A percentile compares a stretch with the other conserved stretches of the same genome.
These are phyloP conservation scores for Drosophila kepulauana DNA, from an alignment of 1,140 invertebrate species.

Conservation along the genomic window DNA sequence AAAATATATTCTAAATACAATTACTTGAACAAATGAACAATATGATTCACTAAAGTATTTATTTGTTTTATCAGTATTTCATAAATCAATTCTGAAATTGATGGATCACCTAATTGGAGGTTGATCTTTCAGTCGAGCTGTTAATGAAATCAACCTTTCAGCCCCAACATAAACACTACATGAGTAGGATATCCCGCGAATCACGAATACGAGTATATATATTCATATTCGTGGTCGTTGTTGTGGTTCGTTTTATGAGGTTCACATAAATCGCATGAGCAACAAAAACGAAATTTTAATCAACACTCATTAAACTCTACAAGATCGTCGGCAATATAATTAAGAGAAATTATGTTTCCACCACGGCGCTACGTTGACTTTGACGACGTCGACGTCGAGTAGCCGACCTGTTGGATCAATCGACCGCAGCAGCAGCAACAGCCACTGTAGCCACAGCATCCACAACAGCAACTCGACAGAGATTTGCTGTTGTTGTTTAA, in stretches of 20 bases:
- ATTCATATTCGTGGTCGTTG: slow-evolving; percentile 25
- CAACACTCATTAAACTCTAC: slow-evolving; percentile 80
- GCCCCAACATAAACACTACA: slow-evolving; percentile 53
- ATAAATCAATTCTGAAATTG: slow-evolving; percentile 34
- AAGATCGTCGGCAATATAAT: slow-evolving; percentile 80
- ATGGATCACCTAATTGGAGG: slow-evolving; percentile 45
- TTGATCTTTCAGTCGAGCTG: slow-evolving; percentile 45
- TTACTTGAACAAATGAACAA: no score
- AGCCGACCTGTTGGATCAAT: slow-evolving; percentile 75
- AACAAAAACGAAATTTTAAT: slow-evolving; percentile 68
- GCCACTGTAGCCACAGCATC: background rate
- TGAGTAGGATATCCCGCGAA: slow-evolving; percentile 60
- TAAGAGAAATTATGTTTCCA: slow-evolving; percentile 83
- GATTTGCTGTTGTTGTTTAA: slow-evolving; percentile 57
- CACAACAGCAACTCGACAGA: slow-evolving; percentile 36
- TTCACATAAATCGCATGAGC: slow-evolving; percentile 61
- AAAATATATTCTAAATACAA: no score
- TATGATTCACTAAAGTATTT: no score
- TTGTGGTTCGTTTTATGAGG: slow-evolving; percentile 2
- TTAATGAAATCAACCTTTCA: slow-evolving; percentile 43
- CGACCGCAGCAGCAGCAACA: slow-evolving; percentile 26
- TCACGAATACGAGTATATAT: slow-evolving; percentile 32
- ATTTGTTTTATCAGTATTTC: slow-evolving; percentile 5
- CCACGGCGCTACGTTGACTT: slow-evolving; percentile 50
- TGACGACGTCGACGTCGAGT: slow-evolving; percentile 29